Evolutionary conservation across 2,888 invertebrate species (phyloP).

Genomic region (Pseudococcus jackbeardsleyi): DNA sequence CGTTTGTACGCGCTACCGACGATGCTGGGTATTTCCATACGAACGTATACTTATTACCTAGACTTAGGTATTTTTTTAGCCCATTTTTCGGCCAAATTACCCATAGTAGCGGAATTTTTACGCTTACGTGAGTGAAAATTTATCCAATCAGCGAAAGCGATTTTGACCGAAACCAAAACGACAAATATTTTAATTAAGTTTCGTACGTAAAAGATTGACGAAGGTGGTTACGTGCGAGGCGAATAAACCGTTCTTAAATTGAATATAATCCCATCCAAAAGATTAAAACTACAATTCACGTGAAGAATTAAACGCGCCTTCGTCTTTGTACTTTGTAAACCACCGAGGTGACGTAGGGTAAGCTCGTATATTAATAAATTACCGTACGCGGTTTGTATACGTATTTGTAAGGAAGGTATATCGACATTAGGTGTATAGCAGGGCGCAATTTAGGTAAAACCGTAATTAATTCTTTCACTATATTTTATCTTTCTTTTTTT

Average conservation of each 20-base stretch:
- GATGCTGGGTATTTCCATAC: not conserved
- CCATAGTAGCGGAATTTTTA: not conserved
- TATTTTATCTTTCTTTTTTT: no score
- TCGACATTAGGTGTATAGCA: no score
- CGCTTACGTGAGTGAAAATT: not conserved
- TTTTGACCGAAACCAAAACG: not conserved
- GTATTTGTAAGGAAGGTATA: no score
- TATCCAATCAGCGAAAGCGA: not conserved
- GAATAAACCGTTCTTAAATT: conserved; percentile 27
- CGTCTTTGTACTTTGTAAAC: not conserved
- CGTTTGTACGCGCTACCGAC: not conserved
- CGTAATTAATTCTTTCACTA: no score
- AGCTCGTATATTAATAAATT: conserved; percentile 9
- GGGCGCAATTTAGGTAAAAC: no score
- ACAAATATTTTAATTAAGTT: conserved; percentile 28
- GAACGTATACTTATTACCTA: not conserved
- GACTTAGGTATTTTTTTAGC: not conserved
- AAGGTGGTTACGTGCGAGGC: not conserved
- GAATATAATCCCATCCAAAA: conserved; percentile 15
- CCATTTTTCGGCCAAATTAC: not conserved
- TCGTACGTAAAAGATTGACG: not conserved
- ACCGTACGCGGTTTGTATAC: not conserved
- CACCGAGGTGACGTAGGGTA: not conserved
- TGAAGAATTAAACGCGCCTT: conserved; percentile 17
- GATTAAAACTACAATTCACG: conserved; percentile 29